Conservation (phyloP, 1,140 invertebrate genomes). For the Archegozetes longisetosus region DNA sequence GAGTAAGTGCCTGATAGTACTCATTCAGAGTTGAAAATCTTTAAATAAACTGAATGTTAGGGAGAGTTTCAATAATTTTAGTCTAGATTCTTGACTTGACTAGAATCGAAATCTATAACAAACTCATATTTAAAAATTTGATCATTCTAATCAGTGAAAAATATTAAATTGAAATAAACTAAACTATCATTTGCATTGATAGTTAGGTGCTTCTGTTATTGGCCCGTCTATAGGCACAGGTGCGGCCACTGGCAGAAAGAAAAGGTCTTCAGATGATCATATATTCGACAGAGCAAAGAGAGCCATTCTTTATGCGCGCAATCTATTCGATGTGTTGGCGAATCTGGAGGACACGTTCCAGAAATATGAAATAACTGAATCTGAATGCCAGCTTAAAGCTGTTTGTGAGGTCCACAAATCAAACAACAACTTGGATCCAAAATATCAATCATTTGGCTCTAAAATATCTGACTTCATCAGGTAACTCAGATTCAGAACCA, state of each 20-base stretch:
- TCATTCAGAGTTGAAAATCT: too few relatives aligned
- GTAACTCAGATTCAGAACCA: too few relatives aligned
- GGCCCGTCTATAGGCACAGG: background rate
- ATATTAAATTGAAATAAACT: too few relatives aligned
- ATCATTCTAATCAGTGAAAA: too few relatives aligned
- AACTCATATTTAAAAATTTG: too few relatives aligned
- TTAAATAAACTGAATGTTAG: too few relatives aligned
- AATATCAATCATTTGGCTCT: constrained; percentile 9
- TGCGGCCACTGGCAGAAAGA: background rate
- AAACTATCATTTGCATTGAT: background rate
- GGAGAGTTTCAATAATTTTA: too few relatives aligned
- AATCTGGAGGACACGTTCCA: constrained; percentile 16
- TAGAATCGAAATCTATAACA: too few relatives aligned
- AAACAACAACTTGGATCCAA: constrained; percentile 3
- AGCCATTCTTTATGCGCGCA: constrained; percentile 16
- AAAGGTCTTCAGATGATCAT: background rate
- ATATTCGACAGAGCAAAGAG: constrained; percentile 7
- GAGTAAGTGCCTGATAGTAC: too few relatives aligned
- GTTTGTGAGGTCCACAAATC: constrained; percentile 13
- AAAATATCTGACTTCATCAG: constrained; percentile 15
- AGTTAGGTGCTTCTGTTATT: background rate
- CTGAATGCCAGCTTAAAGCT: constrained; percentile 12
- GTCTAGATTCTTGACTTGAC: too few relatives aligned
- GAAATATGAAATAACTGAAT: constrained; percentile 15
- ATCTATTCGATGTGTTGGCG: constrained; percentile 16